These are phyloP conservation scores for Diabrotica undecimpunctata DNA, from an alignment of 1,140 invertebrate species.

Conservation along the genomic window DNA sequence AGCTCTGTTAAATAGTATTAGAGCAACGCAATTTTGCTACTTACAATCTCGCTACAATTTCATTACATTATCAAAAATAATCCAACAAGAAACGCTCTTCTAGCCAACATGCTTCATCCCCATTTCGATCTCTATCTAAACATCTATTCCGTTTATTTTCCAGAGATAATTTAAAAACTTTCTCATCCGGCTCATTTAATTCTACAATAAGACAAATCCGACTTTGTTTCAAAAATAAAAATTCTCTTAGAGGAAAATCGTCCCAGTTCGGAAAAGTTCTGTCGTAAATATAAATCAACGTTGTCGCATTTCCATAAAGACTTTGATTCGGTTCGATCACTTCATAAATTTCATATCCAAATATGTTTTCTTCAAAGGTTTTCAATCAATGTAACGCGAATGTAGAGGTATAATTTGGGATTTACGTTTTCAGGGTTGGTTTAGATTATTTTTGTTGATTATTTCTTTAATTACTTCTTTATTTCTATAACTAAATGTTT, in stretches of 20 bases:
- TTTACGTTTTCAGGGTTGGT: not conserved
- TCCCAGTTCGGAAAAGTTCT: not conserved
- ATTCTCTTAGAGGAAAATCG: slow-evolving; percentile 1
- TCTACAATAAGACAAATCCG: not conserved
- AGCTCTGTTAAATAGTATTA: too few relatives aligned
- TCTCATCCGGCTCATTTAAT: not conserved
- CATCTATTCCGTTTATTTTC: too few relatives aligned
- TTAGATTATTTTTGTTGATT: too few relatives aligned
- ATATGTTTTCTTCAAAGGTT: not conserved
- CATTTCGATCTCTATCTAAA: too few relatives aligned
- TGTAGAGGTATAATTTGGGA: not conserved
- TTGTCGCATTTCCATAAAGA: slow-evolving; percentile 2
- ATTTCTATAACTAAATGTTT: too few relatives aligned
- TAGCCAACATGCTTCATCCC: too few relatives aligned
- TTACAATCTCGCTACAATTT: too few relatives aligned
- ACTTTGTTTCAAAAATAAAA: not conserved
- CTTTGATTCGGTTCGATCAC: slow-evolving; percentile 1
- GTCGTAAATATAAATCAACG: not conserved
- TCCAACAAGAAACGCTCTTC: too few relatives aligned
- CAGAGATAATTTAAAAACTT: not conserved
- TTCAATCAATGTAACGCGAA: not conserved
- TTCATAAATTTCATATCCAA: slow-evolving; percentile 3
- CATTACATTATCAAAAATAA: too few relatives aligned
- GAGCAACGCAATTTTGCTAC: too few relatives aligned
- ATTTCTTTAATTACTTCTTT: too few relatives aligned